Base-by-base conservation (phyloP, 2,888 invertebrate genomes). In the Lampropteryx suffumata region DNA sequence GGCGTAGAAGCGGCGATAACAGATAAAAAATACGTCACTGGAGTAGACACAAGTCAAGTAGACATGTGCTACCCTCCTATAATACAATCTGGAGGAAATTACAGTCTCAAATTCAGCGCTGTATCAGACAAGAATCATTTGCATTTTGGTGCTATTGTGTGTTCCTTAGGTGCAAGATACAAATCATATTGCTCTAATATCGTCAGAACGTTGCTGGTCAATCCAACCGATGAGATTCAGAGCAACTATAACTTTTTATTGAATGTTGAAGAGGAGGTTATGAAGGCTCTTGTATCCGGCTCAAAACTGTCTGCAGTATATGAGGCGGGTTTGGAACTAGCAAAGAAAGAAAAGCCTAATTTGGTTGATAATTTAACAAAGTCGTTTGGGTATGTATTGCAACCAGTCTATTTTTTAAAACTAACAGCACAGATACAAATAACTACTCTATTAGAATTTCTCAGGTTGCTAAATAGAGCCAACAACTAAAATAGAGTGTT, bases 61-160 rank as follows among this genome's bases (percentile, higher is more conserved):
- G 99, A 99, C 73, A 97, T 98, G 94, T 99, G 99, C 76, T 99
- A 99, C 79, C 98, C 99, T 0, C 97, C 99, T 0, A 99, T 99
- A 50, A 97, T 99, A 70, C 99, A 99, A 81, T 99, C 99, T 27
- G 99, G 99, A 6, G 99, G 99, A n/a, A 94, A 96, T 74, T 99
- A 99, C 87, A 96, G 95, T 72, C 92, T 99, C 35, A 99, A 99
- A 85, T 99, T 99, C 84, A 99, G 98, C 74, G 97, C 97, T 2
- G 94, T 94, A 1, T 97, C 98, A 65, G 98, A 99, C 79, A 98
- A 98, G 78, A 98, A 98, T 76, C 93, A 93, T 61, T 83, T 99
- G 49, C 98, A 99, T 83, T 99, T 99, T 82, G 99, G 98, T 32
- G 95, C 98, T 0, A 98, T 99, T 59, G 95, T 98, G 36, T 98